These are phyloP conservation scores for Amblyjoppa proteus DNA, from an alignment of 2,888 invertebrate genomes.

Conservation along the genomic window DNA sequence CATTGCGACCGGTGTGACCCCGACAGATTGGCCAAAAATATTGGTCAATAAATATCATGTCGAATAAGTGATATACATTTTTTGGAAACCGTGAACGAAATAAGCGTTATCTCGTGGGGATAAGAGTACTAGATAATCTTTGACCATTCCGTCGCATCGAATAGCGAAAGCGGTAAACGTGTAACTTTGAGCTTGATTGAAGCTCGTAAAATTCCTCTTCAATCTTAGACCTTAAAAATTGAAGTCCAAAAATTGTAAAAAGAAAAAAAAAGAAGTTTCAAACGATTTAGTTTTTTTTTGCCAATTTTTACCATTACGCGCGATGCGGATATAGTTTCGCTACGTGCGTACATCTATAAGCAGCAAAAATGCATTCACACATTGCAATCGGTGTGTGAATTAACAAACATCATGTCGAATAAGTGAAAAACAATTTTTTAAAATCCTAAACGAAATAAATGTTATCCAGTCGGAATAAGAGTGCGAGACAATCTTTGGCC, in stretches of 20 bases:
- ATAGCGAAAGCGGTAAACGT: too few species aligned
- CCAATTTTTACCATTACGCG: not conserved
- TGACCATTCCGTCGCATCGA: not conserved
- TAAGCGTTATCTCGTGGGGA: not conserved
- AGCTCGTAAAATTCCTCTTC: too few species aligned
- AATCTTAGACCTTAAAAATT: not conserved
- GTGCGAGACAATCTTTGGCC: not conserved
- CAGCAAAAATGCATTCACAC: too few species aligned
- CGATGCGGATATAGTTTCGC: too few species aligned
- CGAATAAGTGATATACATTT: not conserved
- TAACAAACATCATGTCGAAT: conserved; percentile 27
- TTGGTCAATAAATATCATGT: conserved; percentile 49
- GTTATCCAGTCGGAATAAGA: not conserved
- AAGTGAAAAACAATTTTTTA: not conserved
- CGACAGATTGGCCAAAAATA: conserved; percentile 59
- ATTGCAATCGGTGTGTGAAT: too few species aligned
- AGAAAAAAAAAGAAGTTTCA: not conserved
- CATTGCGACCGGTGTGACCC: conserved; percentile 38
- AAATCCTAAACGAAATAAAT: not conserved
- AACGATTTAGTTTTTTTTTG: not conserved
- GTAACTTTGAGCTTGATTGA: too few species aligned
- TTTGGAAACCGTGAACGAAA: not conserved
- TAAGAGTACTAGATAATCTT: not conserved
- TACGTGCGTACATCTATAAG: too few species aligned
- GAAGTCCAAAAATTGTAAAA: not conserved